phyloP scores from a whole-genome alignment of 1,140 invertebrate species.

The Lycorma delicatula region DNA sequence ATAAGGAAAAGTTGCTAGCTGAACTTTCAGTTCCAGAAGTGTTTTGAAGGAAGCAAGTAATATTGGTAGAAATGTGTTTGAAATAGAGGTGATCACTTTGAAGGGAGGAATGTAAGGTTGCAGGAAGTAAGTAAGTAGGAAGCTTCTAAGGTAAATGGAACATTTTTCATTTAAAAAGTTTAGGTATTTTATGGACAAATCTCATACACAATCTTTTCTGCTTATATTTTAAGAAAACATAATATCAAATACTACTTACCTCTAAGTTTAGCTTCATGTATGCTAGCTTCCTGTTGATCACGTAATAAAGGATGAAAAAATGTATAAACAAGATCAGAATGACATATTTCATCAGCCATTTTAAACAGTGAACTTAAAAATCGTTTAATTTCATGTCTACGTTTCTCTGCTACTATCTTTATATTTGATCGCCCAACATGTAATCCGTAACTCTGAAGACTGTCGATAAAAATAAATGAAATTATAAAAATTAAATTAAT shows the following conservation, averaged over 20 bases:
- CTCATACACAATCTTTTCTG: too few species aligned
- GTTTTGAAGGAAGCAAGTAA: too few species aligned
- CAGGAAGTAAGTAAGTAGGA: too few species aligned
- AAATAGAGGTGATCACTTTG: too few species aligned
- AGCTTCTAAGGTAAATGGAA: too few species aligned
- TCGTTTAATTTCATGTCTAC: slow-evolving; percentile 74
- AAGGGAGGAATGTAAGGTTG: too few species aligned
- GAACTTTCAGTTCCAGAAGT: too few species aligned
- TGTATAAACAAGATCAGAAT: slow-evolving; percentile 94
- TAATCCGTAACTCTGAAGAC: slow-evolving; percentile 58
- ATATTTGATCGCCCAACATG: slow-evolving; percentile 88
- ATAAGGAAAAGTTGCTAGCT: too few species aligned
- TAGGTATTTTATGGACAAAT: too few species aligned
- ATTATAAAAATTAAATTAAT: neutral
- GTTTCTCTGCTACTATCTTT: slow-evolving; percentile 85
- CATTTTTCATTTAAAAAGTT: too few species aligned
- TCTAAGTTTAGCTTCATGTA: slow-evolving; percentile 41
- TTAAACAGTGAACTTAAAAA: slow-evolving; percentile 81
- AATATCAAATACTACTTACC: slow-evolving; percentile 35
- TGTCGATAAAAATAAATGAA: slow-evolving; percentile 28
- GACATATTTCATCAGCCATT: slow-evolving; percentile 85
- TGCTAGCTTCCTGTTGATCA: slow-evolving; percentile 76
- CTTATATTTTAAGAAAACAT: too few species aligned
- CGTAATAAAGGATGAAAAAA: slow-evolving; percentile 93
- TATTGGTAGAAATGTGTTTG: too few species aligned